These are phyloP conservation scores for Microctenopoma steveboyesi DNA, from an alignment of 2,797 vertebrate genomes.

Conservation along the genomic window DNA sequence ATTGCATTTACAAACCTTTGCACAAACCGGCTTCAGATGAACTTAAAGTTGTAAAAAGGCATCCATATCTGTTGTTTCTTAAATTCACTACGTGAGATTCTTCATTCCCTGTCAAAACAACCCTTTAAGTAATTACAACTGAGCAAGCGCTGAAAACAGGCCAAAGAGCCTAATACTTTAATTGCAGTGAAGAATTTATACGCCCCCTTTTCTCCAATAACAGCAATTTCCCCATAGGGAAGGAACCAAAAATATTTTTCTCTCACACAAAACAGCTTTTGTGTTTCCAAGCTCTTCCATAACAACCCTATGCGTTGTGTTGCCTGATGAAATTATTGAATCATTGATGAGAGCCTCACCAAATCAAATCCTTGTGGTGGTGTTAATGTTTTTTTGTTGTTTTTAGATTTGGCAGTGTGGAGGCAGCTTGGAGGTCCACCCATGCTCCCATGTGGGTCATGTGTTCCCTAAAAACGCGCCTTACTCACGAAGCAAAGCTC, in stretches of 20 bases:
- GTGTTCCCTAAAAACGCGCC: slow-evolving; percentile 98
- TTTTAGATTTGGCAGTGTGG: slow-evolving; percentile 96
- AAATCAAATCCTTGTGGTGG: slow-evolving; percentile 42
- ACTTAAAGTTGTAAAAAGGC: slow-evolving; percentile 22
- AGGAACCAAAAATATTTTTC: slow-evolving; percentile 23
- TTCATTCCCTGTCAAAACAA: slow-evolving; percentile 17
- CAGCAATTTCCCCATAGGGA: slow-evolving; percentile 27
- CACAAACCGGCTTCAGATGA: not conserved
- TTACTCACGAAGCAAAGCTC: slow-evolving; percentile 92
- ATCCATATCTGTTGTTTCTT: slow-evolving; percentile 40
- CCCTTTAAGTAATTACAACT: slow-evolving; percentile 21
- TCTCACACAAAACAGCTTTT: slow-evolving; percentile 27
- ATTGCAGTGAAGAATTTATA: slow-evolving; percentile 50
- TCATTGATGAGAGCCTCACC: slow-evolving; percentile 42
- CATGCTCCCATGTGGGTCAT: slow-evolving; percentile 97
- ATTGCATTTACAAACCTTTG: not conserved
- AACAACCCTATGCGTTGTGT: slow-evolving; percentile 51
- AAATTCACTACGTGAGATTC: slow-evolving; percentile 13
- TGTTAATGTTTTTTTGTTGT: slow-evolving; percentile 24
- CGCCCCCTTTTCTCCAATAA: slow-evolving; percentile 16
- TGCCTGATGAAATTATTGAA: slow-evolving; percentile 35
- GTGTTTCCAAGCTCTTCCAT: slow-evolving; percentile 11
- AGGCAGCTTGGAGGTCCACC: slow-evolving; percentile 93
- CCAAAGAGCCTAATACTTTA: slow-evolving; percentile 25
- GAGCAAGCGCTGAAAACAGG: slow-evolving; percentile 9